A percentile compares a stretch with the other conserved stretches of the same genome.
Evolutionary conservation across 2,113 vertebrate genomes (phyloP).

Genomic region (Neodon shergylaensis): DNA sequence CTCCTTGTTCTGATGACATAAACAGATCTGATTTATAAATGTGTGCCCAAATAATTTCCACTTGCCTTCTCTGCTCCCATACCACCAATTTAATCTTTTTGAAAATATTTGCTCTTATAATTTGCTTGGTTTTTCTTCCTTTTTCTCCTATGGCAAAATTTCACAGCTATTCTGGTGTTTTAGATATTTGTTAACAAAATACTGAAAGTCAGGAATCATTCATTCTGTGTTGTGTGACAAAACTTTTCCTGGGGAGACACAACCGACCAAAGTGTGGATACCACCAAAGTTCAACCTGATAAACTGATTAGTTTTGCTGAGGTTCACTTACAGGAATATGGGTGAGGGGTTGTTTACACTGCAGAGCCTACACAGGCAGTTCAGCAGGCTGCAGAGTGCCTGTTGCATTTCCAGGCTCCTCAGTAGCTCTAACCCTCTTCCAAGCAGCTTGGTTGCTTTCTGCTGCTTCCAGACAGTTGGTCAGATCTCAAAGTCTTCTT

Average conservation of each 20-base stretch:
- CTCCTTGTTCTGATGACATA: conserved; percentile 48
- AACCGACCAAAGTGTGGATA: neutral
- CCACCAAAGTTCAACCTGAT: neutral
- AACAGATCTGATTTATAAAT: conserved; percentile 31
- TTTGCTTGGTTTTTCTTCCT: conserved; percentile 15
- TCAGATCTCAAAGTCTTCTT: neutral
- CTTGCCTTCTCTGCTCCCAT: neutral
- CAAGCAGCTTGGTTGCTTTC: neutral
- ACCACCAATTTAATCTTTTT: conserved; percentile 43
- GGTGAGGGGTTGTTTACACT: neutral
- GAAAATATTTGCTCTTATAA: neutral
- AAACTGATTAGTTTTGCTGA: neutral
- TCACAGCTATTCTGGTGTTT: neutral
- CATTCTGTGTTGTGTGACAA: neutral
- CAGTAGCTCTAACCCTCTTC: neutral
- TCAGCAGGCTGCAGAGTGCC: neutral
- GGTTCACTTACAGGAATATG: neutral
- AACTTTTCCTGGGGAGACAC: neutral
- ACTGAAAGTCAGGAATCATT: conserved; percentile 10
- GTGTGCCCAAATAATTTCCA: conserved; percentile 33
- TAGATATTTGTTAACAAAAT: conserved; percentile 43
- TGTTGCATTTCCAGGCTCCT: too few species aligned
- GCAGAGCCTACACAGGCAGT: neutral
- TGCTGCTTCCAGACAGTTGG: neutral
- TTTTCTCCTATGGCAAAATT: neutral